These are phyloP conservation scores for Theonella swinhoei DNA, from an alignment of 37 sponge, comb jelly and placozoan genomes.

Conservation along the genomic window DNA sequence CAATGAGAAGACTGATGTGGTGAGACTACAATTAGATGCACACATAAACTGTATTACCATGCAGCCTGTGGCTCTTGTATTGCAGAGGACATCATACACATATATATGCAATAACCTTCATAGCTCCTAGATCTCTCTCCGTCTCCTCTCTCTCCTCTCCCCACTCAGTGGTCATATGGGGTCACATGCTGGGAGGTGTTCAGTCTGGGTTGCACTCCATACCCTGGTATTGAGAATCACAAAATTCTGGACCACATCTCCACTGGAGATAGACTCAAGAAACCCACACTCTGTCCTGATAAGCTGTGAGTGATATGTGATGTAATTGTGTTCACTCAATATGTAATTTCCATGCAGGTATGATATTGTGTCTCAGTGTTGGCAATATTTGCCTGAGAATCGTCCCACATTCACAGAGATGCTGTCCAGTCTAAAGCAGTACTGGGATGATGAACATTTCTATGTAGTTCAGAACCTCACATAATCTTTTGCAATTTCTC, in stretches of 20 bases:
- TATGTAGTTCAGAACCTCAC: no score
- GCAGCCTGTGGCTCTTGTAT: no score
- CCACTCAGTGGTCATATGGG: conserved; percentile 31
- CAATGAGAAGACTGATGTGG: not conserved
- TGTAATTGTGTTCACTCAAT: no score
- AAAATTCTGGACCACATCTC: conserved; percentile 21
- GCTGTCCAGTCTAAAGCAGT: not conserved
- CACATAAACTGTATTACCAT: no score
- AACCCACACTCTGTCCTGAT: conserved; percentile 9
- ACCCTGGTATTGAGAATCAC: conserved; percentile 19
- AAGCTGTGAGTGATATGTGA: not conserved
- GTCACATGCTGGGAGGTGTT: conserved; percentile 53
- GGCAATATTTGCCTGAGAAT: not conserved
- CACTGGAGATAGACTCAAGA: conserved; percentile 15
- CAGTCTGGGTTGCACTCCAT: conserved; percentile 29
- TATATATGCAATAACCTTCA: no score
- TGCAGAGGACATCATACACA: no score
- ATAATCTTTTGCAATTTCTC: no score
- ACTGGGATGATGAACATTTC: no score
- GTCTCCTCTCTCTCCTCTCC: not conserved
- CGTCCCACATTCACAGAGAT: not conserved
- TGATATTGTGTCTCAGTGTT: not conserved
- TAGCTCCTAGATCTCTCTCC: no score
- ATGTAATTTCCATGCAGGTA: not conserved
- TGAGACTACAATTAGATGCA: no score